Base-by-base conservation (phyloP, 2,888 invertebrate species). In the Leistus spinibarbis region DNA sequence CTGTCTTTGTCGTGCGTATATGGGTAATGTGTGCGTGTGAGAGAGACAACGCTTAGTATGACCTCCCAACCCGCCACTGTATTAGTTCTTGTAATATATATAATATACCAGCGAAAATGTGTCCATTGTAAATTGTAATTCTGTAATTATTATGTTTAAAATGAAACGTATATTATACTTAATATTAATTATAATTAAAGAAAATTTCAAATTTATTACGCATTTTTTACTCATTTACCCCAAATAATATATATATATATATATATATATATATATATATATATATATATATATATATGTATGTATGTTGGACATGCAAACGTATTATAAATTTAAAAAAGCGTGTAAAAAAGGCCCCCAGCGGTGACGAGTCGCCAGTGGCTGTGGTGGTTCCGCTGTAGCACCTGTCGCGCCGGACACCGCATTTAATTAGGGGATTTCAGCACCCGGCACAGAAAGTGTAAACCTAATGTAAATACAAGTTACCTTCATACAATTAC, bases 401-500 rank as follows among this genome's bases (percentile, higher is more conserved):
- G 40, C 40, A 40, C 40, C 40, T 40, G 40, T 40, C 40, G 13
- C 7, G 13, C 63, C 62, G 62, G 63, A 63, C 53, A 63, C 54
- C 62, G 22, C 63, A 62, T 54, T 63, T 70, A 70, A 70, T 70
- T 70, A 70, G 70, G 17, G 54, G 53, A 70, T 40, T 68, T 70
- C 62, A 54, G 62, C 70, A 70, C 63, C 63, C 40, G 27, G 23
- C 54, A 24, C 56, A 56, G 68, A 54, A 23, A 22, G 17, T 22
- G 56, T 53, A 53, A 13, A 7, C 20, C 3, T 40, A 10, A 40
- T 7, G 40, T 40, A 40, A 7, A 40, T 40, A 40, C 40, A 40
- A n/a, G n/a, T 40, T 10, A 40, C 40, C 40, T 40, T 40, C 10
- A 40, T 40, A 40, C 40, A 40, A 40, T 40, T 40, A 40, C 40